A percentile compares a stretch with the other conserved stretches of the same genome.
Evolutionary conservation across 2,888 invertebrate species (phyloP).

Genomic region (Standfussiana lucernea): DNA sequence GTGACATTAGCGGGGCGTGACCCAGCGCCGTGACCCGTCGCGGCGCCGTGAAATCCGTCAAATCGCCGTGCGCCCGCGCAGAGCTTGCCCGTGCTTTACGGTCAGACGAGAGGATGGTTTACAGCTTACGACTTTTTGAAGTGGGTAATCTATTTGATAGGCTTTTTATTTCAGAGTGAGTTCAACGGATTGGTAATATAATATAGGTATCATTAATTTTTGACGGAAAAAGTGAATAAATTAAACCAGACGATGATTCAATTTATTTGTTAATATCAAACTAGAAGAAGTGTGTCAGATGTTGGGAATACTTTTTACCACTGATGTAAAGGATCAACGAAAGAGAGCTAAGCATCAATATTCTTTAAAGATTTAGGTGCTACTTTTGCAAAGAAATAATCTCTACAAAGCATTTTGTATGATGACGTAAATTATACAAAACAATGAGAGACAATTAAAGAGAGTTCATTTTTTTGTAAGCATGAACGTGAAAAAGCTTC

Average conservation of each 20-base stretch:
- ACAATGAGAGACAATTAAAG: not conserved
- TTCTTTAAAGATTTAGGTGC: not conserved
- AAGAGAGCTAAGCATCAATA: not conserved
- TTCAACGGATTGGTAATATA: not conserved
- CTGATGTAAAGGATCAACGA: not conserved
- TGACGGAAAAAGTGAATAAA: not conserved
- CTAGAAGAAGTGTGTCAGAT: not conserved
- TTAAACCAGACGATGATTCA: not conserved
- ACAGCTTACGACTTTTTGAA: conserved; percentile 61
- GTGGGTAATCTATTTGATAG: not conserved
- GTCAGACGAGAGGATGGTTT: conserved; percentile 67
- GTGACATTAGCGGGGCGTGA: conserved; percentile 88
- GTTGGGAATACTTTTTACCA: not conserved
- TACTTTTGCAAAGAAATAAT: not conserved
- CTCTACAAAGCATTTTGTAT: not conserved
- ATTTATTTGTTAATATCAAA: not conserved
- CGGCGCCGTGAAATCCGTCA: conserved; percentile 88
- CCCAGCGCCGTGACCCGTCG: conserved; percentile 85
- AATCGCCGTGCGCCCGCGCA: conserved; percentile 89
- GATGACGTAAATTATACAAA: not conserved
- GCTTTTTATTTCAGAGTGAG: not conserved
- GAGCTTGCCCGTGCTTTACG: conserved; percentile 76
- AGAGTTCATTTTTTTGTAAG: not conserved
- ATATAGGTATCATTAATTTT: not conserved
- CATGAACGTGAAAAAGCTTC: not conserved